A percentile compares a stretch with the other conserved stretches of the same genome.
Conservation (phyloP, 2,888 invertebrate species). For the Thereva nobilitata region DNA sequence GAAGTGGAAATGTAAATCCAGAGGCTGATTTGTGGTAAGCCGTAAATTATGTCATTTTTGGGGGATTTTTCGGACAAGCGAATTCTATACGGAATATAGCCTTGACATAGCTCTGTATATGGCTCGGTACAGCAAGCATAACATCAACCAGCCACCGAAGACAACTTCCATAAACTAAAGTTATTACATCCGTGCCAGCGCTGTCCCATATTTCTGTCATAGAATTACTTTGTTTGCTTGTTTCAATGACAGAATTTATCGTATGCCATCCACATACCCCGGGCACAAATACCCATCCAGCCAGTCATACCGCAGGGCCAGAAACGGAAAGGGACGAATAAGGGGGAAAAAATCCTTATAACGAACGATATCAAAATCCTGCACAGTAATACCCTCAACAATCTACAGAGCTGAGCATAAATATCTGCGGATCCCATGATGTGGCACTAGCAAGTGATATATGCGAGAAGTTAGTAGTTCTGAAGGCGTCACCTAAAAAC, state of each 20-base stretch:
- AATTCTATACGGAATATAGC: too few species aligned
- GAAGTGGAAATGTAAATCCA: too few species aligned
- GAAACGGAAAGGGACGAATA: background rate
- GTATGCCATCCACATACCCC: constrained; percentile 21
- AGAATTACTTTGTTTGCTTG: constrained; percentile 40
- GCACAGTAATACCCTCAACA: constrained; percentile 34
- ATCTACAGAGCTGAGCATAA: constrained; percentile 41
- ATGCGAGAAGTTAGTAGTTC: constrained; percentile 44
- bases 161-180: background rate
- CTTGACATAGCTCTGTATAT: too few species aligned
- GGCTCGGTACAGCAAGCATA: too few species aligned
- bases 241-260: constrained; percentile 41
- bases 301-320: background rate
- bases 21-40: too few species aligned
- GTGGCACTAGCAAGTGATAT: constrained; percentile 43
- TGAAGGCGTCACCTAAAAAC: constrained; percentile 44
- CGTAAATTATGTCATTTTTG: too few species aligned
- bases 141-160: too few species aligned
- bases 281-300: constrained; percentile 18
- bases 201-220: constrained; percentile 35
- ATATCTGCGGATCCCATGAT: constrained; percentile 42
- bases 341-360: constrained; percentile 30
- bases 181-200: constrained; percentile 32
- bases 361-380: constrained; percentile 37
- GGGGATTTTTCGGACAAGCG: too few species aligned